phyloP scores from a whole-genome alignment of 2,888 invertebrate species.

The Cyclophora albipunctata region DNA sequence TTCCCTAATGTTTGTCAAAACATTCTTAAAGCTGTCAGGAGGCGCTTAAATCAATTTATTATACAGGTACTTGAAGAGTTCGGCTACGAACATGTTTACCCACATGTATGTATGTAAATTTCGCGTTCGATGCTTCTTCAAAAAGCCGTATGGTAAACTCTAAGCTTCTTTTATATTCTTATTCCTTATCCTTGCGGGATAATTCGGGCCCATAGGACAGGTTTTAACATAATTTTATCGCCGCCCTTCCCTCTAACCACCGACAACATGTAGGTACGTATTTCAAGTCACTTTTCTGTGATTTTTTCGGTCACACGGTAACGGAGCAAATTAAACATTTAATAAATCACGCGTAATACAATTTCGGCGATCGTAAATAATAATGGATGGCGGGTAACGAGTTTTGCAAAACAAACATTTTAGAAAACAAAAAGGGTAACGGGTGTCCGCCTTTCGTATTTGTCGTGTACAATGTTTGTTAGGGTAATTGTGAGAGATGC shows the following conservation, averaged over 20 bases:
- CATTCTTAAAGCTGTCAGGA: conserved; percentile 68
- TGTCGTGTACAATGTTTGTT: conserved; percentile 52
- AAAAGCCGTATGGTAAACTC: conserved; percentile 66
- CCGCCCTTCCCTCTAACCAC: conserved; percentile 48
- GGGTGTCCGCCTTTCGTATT: conserved; percentile 52
- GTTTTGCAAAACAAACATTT: conserved; percentile 65
- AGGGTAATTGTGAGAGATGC: conserved; percentile 66
- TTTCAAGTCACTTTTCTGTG: conserved; percentile 43
- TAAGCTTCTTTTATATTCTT: conserved; percentile 72
- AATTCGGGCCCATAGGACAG: conserved; percentile 69
- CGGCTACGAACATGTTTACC: conserved; percentile 54
- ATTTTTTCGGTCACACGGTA: conserved; percentile 47
- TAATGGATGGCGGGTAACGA: conserved; percentile 57
- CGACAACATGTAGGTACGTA: conserved; percentile 16
- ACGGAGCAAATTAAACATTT: conserved; percentile 56
- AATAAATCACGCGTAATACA: conserved; percentile 60
- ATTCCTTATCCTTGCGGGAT: conserved; percentile 70
- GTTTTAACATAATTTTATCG: conserved; percentile 70
- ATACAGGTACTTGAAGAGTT: conserved; percentile 64
- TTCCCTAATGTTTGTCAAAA: conserved; percentile 70
- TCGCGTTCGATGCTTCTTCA: conserved; percentile 58
- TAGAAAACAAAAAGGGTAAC: conserved; percentile 54
- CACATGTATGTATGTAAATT: conserved; percentile 65
- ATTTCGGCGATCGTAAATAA: conserved; percentile 60
- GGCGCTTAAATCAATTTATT: conserved; percentile 73